Evolutionary conservation across 2,797 vertebrate species (phyloP), one percentile per base, ranked within the genome.

Genomic region (Denticeps clupeoides): DNA sequence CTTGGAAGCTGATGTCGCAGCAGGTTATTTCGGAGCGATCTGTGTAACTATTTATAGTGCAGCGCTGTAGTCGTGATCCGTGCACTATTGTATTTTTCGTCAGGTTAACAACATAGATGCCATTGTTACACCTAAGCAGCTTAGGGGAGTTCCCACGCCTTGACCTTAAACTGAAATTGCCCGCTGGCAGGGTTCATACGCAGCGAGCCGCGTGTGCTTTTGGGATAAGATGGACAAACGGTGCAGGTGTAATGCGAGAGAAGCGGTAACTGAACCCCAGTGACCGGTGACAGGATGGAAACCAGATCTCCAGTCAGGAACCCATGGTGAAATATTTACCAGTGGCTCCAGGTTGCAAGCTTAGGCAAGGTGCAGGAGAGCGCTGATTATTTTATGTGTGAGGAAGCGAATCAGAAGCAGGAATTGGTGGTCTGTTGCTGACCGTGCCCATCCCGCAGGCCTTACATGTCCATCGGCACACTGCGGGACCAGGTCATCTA

Each of bases 401-500:
- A 56, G 40, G 59, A 70, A 41, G 48, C 45, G 42, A 51, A 45
- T 37, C 24, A 52, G 33, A 16, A 13, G 18, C 44, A 21, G 32
- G 58, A 16, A 10, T n/a, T n/a, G n/a, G n/a, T n/a, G n/a, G n/a
- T n/a, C n/a, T n/a, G n/a, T n/a, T n/a, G n/a, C 45, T 24, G 37
- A 13, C 53, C 23, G 56, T 19, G 59, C 3, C 61, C 13, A 51
- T 24, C 71, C 58, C 44, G 27, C 63, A 99, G 94, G 72, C 94
- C 94, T 1, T 99, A 99, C 62, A 99, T 99, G 94, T 97, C 94
- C 33, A 80, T 96, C 47, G 94, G 94, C 48, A 88, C 89, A 0
- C 82, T 99, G 26, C 82, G 93, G 19, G 94, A 97, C 76, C 94
- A 99, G 80, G 94, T 99, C 42, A 97, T 97, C 69, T 99, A 99